These are phyloP conservation scores for Hetaerina americana DNA, from an alignment of 1,140 invertebrate species.

Conservation along the genomic window DNA sequence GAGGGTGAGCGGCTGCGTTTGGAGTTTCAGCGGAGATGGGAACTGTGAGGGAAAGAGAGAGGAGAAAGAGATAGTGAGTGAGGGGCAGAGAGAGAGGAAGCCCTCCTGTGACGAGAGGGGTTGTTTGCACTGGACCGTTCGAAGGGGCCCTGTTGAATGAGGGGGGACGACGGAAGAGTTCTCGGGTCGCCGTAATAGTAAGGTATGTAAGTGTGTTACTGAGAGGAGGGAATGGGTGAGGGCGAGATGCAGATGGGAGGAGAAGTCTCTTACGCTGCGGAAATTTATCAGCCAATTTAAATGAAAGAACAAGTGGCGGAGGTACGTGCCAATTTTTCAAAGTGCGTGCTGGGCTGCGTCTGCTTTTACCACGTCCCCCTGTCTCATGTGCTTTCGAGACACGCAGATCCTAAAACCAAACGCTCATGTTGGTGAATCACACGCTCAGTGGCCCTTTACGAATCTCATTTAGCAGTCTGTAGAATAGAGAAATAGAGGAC, in stretches of 20 bases:
- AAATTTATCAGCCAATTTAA: slow-evolving; percentile 15
- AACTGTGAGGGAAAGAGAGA: background rate
- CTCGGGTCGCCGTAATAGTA: background rate
- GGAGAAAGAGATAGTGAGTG: background rate
- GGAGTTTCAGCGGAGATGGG: too few species aligned
- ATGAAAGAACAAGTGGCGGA: slow-evolving; percentile 12
- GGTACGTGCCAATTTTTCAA: slow-evolving; percentile 16
- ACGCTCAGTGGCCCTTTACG: too few species aligned
- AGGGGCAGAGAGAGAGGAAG: too few species aligned
- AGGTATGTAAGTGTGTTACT: background rate
- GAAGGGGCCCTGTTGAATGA: too few species aligned
- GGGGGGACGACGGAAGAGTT: background rate
- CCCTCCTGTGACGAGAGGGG: too few species aligned
- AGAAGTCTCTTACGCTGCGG: background rate
- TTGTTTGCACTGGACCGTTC: too few species aligned
- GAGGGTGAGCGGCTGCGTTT: too few species aligned
- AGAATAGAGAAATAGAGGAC: too few species aligned
- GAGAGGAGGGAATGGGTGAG: background rate
- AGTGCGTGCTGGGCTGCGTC: slow-evolving; percentile 2
- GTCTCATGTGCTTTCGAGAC: background rate
- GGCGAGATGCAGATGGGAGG: background rate
- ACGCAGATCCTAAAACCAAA: background rate
- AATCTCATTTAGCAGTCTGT: too few species aligned
- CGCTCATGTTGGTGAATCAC: too few species aligned
- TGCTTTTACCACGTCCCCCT: background rate